These are phyloP conservation scores for Synanthedon myopaeformis DNA, from an alignment of 2,888 invertebrate species.

Conservation along the genomic window DNA sequence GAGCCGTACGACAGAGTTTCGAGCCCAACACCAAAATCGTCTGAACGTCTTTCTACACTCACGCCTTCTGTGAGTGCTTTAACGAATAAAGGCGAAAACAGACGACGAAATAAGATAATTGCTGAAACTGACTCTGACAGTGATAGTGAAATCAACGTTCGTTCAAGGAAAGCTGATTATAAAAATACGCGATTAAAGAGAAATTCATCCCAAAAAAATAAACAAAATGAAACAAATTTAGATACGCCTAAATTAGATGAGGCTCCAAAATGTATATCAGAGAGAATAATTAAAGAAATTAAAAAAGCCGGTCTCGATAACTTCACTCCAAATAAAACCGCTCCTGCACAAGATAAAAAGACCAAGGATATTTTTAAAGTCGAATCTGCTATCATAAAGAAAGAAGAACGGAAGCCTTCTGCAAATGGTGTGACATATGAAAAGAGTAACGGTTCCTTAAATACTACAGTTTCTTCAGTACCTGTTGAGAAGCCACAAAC, in stretches of 20 bases:
- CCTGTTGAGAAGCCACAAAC: slow-evolving; percentile 8
- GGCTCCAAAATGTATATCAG: slow-evolving; percentile 37
- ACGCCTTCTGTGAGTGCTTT: slow-evolving; percentile 64
- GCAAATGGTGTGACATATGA: slow-evolving; percentile 14
- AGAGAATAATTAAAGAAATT: slow-evolving; percentile 46
- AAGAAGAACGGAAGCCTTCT: slow-evolving; percentile 17
- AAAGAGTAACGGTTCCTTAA: slow-evolving; percentile 13
- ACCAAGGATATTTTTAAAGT: slow-evolving; percentile 9
- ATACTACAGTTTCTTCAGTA: background rate
- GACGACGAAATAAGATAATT: slow-evolving; percentile 59
- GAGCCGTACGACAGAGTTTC: slow-evolving; percentile 63
- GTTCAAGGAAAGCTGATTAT: slow-evolving; percentile 56
- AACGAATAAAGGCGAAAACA: slow-evolving; percentile 62
- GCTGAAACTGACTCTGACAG: slow-evolving; percentile 55
- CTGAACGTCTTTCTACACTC: slow-evolving; percentile 69
- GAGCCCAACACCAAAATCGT: slow-evolving; percentile 58
- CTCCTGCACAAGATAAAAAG: background rate
- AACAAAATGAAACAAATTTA: slow-evolving; percentile 35
- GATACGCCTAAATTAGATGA: slow-evolving; percentile 45
- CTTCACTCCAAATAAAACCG: background rate
- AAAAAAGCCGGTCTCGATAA: slow-evolving; percentile 40
- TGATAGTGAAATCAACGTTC: slow-evolving; percentile 48
- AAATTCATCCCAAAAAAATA: slow-evolving; percentile 49
- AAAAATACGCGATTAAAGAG: slow-evolving; percentile 59
- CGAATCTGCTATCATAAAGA: slow-evolving; percentile 14